Evolutionary conservation across 2,797 vertebrate species (phyloP), one percentile per base, ranked within the genome.

Genomic region (Podarcis lilfordi): DNA sequence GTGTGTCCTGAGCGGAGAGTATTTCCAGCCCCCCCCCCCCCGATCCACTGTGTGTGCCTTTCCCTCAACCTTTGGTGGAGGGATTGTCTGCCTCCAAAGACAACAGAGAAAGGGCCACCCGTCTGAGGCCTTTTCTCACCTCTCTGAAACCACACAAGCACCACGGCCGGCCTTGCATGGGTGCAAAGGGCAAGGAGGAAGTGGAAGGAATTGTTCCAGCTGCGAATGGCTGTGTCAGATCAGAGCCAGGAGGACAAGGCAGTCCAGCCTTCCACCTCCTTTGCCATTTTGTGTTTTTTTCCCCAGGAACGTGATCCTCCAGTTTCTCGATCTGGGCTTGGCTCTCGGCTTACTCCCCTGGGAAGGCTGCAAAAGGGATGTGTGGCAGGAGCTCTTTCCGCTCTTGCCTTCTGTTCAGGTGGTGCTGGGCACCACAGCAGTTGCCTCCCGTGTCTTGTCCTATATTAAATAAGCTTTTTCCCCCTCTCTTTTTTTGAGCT

Each of bases 1-100:
- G 10, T 37, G 37, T 27, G 11, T 69, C 37, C 77, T 13, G 78
- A 21, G 32, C 3, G 10, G 50, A 40, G 66, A 61, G 77, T 19
- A n/a, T 37, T 35, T 19, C 21, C 43, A 9, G n/a, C 27, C 37
- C 35, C 59, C 23, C 6, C n/a, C 3, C 76, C 35, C 29, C 23
- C 64, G 27, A 27, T 78, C 82, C 88, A 82, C 69, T 85, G n/a
- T 9, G 68, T 80, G 88, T 85, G 83, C 88, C 88, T 89, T 89
- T 76, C 61, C 88, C 83, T 81, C 68, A 1, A 15, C 77, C 55
- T 29, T 8, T 4, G 23, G 59, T 64, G 10, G 80, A 88, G 86
- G 86, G 80, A 88, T 55, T 25, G 1, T 55, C 80, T 50, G 80
- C 71, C 78, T 85, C 88, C 88, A 81, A 85, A 81, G 88, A 64